Evolutionary conservation across 1,140 invertebrate genomes (phyloP).

Genomic region (Ditylenchus dipsaci): DNA sequence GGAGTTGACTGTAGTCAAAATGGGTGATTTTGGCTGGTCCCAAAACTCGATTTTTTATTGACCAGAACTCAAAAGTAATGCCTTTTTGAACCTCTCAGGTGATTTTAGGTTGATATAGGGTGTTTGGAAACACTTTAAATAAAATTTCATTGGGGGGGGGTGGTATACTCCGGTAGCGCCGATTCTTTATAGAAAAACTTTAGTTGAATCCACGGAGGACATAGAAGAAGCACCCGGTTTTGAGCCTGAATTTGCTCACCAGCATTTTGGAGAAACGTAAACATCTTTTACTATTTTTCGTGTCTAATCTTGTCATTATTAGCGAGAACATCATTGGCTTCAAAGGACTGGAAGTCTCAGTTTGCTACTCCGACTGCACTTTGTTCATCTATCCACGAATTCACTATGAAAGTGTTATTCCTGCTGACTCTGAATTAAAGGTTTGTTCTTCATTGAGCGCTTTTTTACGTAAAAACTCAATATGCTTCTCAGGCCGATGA

Average conservation of each 20-base stretch:
- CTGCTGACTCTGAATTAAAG: conserved; percentile 7
- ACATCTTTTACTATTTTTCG: background rate
- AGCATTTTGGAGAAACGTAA: conserved; percentile 40
- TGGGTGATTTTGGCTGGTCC: no score
- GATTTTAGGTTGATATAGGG: no score
- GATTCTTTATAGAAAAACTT: conserved; percentile 12
- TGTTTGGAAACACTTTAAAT: no score
- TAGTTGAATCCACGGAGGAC: conserved; percentile 25
- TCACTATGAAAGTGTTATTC: conserved; percentile 10
- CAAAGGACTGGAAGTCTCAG: conserved; percentile 32
- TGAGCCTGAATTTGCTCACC: conserved; percentile 45
- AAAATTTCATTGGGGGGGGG: no score
- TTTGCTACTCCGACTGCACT: conserved; percentile 36
- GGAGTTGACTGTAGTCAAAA: no score
- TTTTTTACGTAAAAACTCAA: background rate
- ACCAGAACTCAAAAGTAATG: no score
- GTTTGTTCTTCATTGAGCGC: background rate
- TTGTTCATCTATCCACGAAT: conserved; percentile 30
- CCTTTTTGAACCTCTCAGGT: no score
- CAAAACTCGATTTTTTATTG: no score
- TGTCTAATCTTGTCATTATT: conserved; percentile 10
- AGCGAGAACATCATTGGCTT: conserved; percentile 44
- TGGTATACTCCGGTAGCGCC: no score
- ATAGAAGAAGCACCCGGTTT: conserved; percentile 9
- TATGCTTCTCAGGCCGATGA: conserved; percentile 24